These are phyloP conservation scores for Sprattus sprattus DNA, from an alignment of 2,113 vertebrate species.

Conservation along the genomic window DNA sequence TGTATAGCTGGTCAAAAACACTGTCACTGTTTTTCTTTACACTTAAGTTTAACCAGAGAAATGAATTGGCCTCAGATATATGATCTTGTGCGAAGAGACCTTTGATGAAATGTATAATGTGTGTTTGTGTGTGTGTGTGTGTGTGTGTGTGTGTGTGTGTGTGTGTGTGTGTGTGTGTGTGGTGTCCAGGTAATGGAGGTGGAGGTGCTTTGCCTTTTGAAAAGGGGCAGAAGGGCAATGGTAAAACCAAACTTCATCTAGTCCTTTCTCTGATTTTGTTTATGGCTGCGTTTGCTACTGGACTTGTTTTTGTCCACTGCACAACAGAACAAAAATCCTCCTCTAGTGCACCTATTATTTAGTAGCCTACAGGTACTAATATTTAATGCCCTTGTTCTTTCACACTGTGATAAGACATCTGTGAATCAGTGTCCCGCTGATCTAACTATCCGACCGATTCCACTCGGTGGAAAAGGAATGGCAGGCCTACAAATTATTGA, in stretches of 20 bases:
- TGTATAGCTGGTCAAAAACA: neutral
- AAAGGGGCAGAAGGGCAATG: neutral
- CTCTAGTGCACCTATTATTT: neutral
- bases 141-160: conserved; percentile 16
- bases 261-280: neutral
- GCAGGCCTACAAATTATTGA: neutral
- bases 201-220: neutral
- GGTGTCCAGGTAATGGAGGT: neutral
- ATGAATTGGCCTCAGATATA: neutral
- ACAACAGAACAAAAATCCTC: neutral
- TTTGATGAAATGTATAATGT: neutral
- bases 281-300: neutral
- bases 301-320: neutral
- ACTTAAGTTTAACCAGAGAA: neutral
- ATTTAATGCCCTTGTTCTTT: neutral
- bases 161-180: conserved; percentile 13
- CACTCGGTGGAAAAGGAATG: neutral
- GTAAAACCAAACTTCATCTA: neutral
- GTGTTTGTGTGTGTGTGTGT: neutral
- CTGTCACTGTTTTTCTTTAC: neutral
- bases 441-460: neutral
- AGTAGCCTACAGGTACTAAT: neutral
- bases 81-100: too few relatives aligned
- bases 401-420: neutral
- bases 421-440: neutral